Evolutionary conservation across 2,113 vertebrate species (phyloP).

Genomic region (Strix uralensis): DNA sequence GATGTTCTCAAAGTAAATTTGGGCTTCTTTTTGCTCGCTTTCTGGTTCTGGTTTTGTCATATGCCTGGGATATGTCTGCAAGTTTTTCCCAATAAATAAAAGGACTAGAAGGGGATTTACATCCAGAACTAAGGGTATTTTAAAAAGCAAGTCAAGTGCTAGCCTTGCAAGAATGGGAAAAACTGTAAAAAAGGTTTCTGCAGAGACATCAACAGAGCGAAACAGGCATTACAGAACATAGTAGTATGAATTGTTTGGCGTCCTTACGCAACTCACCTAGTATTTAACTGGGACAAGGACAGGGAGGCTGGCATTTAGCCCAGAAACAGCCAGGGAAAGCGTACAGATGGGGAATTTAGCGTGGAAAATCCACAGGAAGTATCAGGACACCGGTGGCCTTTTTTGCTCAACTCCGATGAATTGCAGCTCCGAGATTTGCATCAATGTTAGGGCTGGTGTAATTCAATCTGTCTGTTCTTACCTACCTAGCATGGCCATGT

Average conservation of each 20-base stretch:
- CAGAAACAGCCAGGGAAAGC: neutral
- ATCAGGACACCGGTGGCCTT: neutral
- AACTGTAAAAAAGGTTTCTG: neutral
- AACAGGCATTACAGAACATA: neutral
- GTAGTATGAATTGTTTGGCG: neutral
- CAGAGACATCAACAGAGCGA: neutral
- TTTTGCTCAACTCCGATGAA: neutral
- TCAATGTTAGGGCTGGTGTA: neutral
- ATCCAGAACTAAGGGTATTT: neutral
- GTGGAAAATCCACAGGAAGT: neutral
- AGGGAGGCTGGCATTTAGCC: neutral
- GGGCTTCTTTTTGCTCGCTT: neutral
- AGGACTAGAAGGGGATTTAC: neutral
- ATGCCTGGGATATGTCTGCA: neutral
- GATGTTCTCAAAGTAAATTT: constrained; percentile 21
- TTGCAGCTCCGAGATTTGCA: neutral
- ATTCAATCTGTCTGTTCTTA: neutral
- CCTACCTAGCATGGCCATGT: rapidly evolving
- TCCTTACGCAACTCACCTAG: constrained; percentile 25
- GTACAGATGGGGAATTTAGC: neutral
- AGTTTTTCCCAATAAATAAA: neutral
- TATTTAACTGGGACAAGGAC: constrained; percentile 23
- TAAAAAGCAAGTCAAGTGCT: neutral
- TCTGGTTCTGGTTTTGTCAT: neutral
- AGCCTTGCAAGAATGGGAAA: neutral